Conservation (phyloP, 1,140 invertebrate species). For the Drosophila suzukii region DNA sequence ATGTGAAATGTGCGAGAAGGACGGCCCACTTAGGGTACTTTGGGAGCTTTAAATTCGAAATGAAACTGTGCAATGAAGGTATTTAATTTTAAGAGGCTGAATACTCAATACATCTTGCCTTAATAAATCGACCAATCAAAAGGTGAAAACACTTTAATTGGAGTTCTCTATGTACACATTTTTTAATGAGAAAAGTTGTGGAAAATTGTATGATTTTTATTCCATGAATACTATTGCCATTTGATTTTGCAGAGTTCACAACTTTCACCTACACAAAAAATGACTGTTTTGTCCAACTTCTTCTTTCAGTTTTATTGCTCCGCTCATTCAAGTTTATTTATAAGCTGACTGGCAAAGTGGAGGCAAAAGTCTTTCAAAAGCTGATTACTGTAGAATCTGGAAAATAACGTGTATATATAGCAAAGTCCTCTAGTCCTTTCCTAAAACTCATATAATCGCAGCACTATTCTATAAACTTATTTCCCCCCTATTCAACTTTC, state of each 20-base stretch:
- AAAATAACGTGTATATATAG: not conserved
- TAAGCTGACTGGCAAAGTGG: constrained; percentile 19
- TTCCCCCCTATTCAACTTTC: constrained; percentile 4
- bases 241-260: not conserved
- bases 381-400: constrained; percentile 16
- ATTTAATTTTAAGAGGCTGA: not conserved
- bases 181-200: not conserved
- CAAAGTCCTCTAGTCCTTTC: not conserved
- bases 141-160: too few relatives aligned
- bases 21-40: not conserved
- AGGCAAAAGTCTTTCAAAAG: constrained; percentile 6
- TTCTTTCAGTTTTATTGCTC: not conserved
- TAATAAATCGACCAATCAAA: too few relatives aligned
- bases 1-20: constrained; percentile 30
- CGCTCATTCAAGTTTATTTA: constrained; percentile 10
- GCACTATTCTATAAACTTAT: constrained; percentile 25
- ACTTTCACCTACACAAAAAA: not conserved
- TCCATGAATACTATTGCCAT: not conserved
- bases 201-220: not conserved
- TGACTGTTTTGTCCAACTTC: not conserved
- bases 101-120: not conserved
- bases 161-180: not conserved
- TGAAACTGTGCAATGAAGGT: not conserved
- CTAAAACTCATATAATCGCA: constrained; percentile 29
- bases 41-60: not conserved